phyloP scores from a whole-genome alignment of 2,888 invertebrate genomes.

The Pelosia muscerda region DNA sequence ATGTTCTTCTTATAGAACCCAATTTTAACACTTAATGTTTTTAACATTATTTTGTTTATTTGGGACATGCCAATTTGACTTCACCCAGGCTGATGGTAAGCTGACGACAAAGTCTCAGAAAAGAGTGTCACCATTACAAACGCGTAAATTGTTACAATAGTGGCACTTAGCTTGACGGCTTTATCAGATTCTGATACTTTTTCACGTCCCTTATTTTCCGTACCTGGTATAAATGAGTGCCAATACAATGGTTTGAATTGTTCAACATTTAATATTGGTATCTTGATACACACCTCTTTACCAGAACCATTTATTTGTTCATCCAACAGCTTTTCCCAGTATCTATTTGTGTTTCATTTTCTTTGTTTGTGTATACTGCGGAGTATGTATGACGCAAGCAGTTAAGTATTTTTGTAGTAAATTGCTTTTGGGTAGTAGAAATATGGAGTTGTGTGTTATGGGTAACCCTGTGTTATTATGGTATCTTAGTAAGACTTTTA shows the following conservation, averaged over 20 bases:
- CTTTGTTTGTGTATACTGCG: conserved; percentile 66
- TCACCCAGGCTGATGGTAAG: no score
- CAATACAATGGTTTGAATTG: background rate
- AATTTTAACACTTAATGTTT: no score
- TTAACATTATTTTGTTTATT: no score
- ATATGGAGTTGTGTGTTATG: conserved; percentile 14
- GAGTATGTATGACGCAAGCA: conserved; percentile 49
- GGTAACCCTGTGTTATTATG: conserved; percentile 4
- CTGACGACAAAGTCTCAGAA: no score
- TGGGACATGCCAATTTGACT: no score
- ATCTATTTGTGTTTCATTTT: conserved; percentile 77
- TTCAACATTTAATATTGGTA: conserved; percentile 3
- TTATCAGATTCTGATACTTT: no score
- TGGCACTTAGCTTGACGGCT: no score
- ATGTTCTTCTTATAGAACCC: no score
- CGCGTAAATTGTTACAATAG: no score
- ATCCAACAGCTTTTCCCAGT: conserved; percentile 49
- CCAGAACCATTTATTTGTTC: conserved; percentile 44
- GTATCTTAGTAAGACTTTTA: background rate
- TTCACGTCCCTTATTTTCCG: no score
- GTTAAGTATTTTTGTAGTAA: conserved; percentile 69
- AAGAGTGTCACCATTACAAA: no score
- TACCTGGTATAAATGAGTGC: background rate
- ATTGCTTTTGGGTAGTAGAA: conserved; percentile 57
- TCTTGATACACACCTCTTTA: conserved; percentile 15